These are phyloP conservation scores for Hemicentrotus pulcherrimus DNA, from an alignment of 35 echinoderm and acorn worm genomes.

Conservation along the genomic window DNA sequence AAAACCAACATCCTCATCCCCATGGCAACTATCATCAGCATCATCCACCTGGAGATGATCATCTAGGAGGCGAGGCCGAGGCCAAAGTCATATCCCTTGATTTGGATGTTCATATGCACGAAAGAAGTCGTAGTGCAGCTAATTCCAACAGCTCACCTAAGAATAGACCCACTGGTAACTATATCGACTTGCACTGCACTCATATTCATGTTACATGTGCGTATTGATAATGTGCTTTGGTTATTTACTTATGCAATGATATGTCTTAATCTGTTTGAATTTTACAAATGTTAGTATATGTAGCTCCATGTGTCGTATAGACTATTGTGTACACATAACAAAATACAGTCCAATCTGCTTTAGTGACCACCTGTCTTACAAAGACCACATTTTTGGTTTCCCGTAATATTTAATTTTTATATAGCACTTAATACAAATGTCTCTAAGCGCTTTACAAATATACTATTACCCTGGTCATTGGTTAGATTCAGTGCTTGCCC, in stretches of 20 bases:
- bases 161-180: slow-evolving; percentile 16
- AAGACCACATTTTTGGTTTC: too few relatives aligned
- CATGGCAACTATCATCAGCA: background rate
- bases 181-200: background rate
- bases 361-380: too few relatives aligned
- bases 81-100: slow-evolving; percentile 28
- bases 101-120: background rate
- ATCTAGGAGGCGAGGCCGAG: background rate
- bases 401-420: too few relatives aligned
- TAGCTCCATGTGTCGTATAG: background rate
- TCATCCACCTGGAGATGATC: background rate
- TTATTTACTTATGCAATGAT: background rate
- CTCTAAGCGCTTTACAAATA: too few relatives aligned
- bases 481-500: too few relatives aligned
- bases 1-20: slow-evolving; percentile 21
- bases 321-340: background rate
- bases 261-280: background rate
- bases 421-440: too few relatives aligned
- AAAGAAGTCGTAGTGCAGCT: background rate
- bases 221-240: background rate
- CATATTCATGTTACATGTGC: background rate
- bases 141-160: background rate
- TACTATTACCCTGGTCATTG: too few relatives aligned
- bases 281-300: background rate
- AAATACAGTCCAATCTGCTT: too few relatives aligned